These are phyloP conservation scores for Amphibalanus amphitrite DNA, from an alignment of 1,140 invertebrate genomes.

Conservation along the genomic window DNA sequence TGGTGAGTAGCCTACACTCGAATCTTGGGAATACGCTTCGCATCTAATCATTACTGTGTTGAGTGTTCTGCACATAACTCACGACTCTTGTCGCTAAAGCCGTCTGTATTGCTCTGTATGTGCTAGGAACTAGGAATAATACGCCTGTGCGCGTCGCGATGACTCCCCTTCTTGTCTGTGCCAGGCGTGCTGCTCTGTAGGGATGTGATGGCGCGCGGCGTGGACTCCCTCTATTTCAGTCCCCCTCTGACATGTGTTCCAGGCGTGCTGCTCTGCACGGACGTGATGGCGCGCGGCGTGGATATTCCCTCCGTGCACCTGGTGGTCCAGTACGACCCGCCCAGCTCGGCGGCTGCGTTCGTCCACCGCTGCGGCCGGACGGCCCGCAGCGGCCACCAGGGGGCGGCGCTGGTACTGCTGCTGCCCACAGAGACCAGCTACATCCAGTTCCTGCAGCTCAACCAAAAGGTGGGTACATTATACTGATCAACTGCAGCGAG, in stretches of 20 bases:
- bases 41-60: too few relatives aligned
- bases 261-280: constrained; percentile 80
- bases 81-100: too few relatives aligned
- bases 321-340: constrained; percentile 96
- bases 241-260: too few relatives aligned
- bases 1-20: too few relatives aligned
- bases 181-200: constrained; percentile 42
- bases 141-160: neutral
- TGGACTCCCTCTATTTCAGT: too few relatives aligned
- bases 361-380: constrained; percentile 89
- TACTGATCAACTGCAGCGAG: too few relatives aligned
- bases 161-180: too few relatives aligned
- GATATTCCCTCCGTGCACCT: constrained; percentile 90
- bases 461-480: constrained; percentile 71
- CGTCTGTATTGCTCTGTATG: neutral
- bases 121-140: constrained; percentile 3
- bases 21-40: too few relatives aligned
- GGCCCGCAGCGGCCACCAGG: constrained; percentile 71
- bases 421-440: constrained; percentile 75
- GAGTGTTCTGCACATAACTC: too few relatives aligned
- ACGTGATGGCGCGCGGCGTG: constrained; percentile 89
- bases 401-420: constrained; percentile 72
- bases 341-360: constrained; percentile 57
- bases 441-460: constrained; percentile 73
- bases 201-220: constrained; percentile 73